These are phyloP conservation scores for Crotalus helleri DNA, from an alignment of 2,113 vertebrate genomes.

Conservation along the genomic window DNA sequence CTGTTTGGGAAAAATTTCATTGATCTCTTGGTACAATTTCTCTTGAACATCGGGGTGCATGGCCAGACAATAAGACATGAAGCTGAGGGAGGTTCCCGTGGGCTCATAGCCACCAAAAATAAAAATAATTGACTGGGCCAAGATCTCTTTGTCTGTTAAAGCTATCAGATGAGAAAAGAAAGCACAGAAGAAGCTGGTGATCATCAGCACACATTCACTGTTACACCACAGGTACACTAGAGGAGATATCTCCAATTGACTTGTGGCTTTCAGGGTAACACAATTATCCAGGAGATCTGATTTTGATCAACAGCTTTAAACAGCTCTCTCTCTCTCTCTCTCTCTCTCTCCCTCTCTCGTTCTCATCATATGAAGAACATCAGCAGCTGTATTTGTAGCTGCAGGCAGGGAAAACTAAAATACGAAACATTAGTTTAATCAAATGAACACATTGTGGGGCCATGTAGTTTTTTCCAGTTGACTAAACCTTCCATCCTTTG, in stretches of 20 bases:
- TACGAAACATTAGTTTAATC: too few species aligned
- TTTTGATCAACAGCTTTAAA: not conserved
- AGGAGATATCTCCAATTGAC: not conserved
- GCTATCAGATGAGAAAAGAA: conserved; percentile 51
- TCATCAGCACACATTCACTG: not conserved
- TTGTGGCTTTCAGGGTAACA: too few species aligned
- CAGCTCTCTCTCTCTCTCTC: not conserved
- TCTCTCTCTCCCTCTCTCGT: too few species aligned
- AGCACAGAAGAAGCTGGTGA: not conserved
- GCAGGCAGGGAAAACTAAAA: too few species aligned
- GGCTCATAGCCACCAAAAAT: conserved; percentile 80
- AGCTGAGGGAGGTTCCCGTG: conserved; percentile 69
- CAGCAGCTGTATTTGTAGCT: too few species aligned
- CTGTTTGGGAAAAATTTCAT: conserved; percentile 70
- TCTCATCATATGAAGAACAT: too few species aligned
- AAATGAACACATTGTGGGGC: too few species aligned
- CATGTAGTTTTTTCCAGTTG: too few species aligned
- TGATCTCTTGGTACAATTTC: conserved; percentile 73
- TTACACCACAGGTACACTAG: not conserved
- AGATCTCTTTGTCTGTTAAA: conserved; percentile 75
- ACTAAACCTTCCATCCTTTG: too few species aligned
- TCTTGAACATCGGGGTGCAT: conserved; percentile 69
- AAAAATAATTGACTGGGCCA: conserved; percentile 75
- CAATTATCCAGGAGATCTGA: not conserved
- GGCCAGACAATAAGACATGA: conserved; percentile 71